Evolutionary conservation across 2,113 vertebrate species (phyloP).

Genomic region (Colius striatus): DNA sequence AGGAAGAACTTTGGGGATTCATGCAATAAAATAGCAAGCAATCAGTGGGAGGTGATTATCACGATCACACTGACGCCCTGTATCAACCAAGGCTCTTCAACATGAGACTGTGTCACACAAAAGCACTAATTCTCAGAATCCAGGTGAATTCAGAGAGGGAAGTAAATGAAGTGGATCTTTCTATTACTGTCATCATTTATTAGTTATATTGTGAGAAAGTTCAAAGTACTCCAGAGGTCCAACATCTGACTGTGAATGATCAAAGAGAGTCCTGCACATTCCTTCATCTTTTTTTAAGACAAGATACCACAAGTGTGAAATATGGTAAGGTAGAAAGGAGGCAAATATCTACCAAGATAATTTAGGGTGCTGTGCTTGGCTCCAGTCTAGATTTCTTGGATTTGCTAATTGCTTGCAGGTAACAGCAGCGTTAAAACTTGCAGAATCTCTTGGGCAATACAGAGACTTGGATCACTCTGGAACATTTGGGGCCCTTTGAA

Average conservation of each 20-base stretch:
- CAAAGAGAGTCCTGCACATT: background rate
- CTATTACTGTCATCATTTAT: background rate
- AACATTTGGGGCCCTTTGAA: background rate
- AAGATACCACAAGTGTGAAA: background rate
- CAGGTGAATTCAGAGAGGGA: background rate
- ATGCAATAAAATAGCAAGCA: background rate
- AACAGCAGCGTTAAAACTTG: background rate
- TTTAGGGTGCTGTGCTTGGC: background rate
- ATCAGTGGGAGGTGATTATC: background rate
- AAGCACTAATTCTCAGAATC: background rate
- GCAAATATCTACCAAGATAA: background rate
- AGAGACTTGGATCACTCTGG: background rate
- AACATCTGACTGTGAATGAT: background rate
- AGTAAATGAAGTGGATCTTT: background rate
- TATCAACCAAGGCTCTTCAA: background rate
- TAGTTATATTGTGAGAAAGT: background rate
- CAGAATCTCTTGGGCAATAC: background rate
- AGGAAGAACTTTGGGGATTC: background rate
- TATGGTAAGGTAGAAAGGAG: background rate
- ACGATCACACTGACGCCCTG: fast-evolving
- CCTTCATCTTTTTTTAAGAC: background rate
- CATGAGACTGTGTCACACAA: background rate
- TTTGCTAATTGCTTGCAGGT: background rate
- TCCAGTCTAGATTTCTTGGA: background rate
- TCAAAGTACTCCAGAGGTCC: background rate